Conservation (phyloP, 2,113 vertebrate genomes). For the Serranochromis macrocephalus region DNA sequence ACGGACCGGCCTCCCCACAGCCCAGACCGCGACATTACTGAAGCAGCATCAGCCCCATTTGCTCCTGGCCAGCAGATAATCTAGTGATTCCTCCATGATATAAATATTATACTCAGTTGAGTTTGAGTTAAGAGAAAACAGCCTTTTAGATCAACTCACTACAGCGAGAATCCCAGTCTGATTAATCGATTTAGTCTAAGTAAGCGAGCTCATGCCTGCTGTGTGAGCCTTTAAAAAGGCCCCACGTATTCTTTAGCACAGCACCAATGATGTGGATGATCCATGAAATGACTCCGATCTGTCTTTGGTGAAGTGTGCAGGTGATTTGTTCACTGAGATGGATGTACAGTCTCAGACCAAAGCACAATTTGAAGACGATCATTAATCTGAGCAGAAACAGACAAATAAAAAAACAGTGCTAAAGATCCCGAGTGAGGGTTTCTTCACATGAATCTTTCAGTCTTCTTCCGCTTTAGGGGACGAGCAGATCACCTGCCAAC, state of each 20-base stretch:
- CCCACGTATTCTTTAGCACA: background rate
- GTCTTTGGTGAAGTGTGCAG: background rate
- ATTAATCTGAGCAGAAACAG: background rate
- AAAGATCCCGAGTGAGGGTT: background rate
- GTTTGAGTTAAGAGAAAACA: background rate
- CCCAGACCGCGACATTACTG: background rate
- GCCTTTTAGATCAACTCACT: background rate
- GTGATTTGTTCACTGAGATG: background rate
- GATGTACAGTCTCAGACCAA: background rate
- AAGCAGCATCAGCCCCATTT: background rate
- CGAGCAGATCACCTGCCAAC: background rate
- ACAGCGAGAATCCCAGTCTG: background rate
- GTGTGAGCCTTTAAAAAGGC: background rate
- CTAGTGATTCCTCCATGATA: background rate
- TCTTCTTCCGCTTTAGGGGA: rapidly evolving
- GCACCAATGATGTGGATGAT: background rate
- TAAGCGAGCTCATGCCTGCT: background rate
- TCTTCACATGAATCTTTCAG: background rate
- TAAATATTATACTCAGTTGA: background rate
- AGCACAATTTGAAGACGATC: background rate
- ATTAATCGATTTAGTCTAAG: background rate
- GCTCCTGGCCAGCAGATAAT: background rate
- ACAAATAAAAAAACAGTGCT: background rate
- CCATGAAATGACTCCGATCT: background rate
- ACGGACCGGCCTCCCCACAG: background rate